Evolutionary conservation across 2,797 vertebrate genomes (phyloP), one percentile per base, ranked within the genome.

Genomic region (Rousettus madagascariensis): DNA sequence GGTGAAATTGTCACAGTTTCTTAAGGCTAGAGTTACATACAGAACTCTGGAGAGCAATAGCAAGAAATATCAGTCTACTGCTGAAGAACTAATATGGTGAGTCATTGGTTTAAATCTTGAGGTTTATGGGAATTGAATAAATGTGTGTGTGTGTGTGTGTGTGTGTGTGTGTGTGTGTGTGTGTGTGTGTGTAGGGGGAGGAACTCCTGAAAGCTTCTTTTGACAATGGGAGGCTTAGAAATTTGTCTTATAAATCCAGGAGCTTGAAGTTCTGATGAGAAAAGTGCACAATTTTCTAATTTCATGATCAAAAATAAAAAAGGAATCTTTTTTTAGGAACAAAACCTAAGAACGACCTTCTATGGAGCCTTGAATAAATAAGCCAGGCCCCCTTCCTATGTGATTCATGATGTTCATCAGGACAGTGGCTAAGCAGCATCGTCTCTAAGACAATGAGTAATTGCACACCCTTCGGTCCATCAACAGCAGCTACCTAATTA

Each of bases 281-380:
- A 86, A 79, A 84, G 53, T 75, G 10, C 49, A 78, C 24, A 69
- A 24, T 79, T 82, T 75, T 49, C 90, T 61, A 46, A 53, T 92
- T 46, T 72, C 10, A 49, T 11, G 11, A 77, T 82, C 83, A 94
- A 75, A 96, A 95, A 69, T 41, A 11, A 38, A 96, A 80, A 89
- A 36, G 15, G 2, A 24, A 53, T 55, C 85, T 82, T 65, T 12
- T 85, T 85, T 78, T 72, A 57, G n/a, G 9, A 26, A 55, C 49
- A 17, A 77, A 92, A 95, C 71, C 61, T 26, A 90, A 94, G 26
- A 90, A 26, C 28, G 51, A 5, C 11, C 10, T 94, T 89, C 28
- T 61, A 1, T 55, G 63, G 82, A 71, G 15, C 9, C 69, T 95
- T 91, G 55, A 88, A 61, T 77, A 74, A 94, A 72, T 82, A 65